Percentiles rank a stretch among this genome's conserved stretches.
Evolutionary conservation across 2,888 invertebrate species (phyloP).

Genomic region (Imbricaverruca yamaguchii): DNA sequence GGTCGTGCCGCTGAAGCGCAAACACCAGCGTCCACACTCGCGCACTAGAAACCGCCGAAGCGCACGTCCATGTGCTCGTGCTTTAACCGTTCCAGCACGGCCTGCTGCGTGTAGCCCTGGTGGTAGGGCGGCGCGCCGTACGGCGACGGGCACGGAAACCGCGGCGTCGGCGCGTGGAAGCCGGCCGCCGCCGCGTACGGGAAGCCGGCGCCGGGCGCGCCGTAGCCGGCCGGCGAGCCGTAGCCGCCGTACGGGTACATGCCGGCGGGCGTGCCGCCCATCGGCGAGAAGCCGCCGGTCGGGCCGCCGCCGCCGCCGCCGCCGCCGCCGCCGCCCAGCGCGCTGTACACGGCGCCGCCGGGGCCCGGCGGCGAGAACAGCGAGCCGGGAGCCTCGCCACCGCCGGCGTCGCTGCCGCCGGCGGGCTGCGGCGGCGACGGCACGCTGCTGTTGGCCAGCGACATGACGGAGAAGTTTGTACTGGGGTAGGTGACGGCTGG

Average conservation of each 20-base stretch:
- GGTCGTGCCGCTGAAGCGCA: not conserved
- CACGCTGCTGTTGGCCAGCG: conserved; percentile 39
- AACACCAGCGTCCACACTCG: not conserved
- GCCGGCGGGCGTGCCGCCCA: conserved; percentile 35
- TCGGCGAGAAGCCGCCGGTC: conserved; percentile 31
- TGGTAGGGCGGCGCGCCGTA: conserved; percentile 41
- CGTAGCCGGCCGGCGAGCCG: conserved; percentile 38
- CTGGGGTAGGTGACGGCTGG: conserved; percentile 36
- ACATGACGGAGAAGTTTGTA: conserved; percentile 41
- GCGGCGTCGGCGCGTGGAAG: conserved; percentile 60
- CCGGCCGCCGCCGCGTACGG: conserved; percentile 38
- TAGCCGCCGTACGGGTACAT: conserved; percentile 34
- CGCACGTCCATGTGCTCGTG: conserved; percentile 33
- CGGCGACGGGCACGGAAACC: conserved; percentile 53
- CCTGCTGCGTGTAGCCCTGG: conserved; percentile 35
- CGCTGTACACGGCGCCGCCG: conserved; percentile 14
- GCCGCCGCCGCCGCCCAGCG: conserved; percentile 14
- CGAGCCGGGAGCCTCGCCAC: not conserved
- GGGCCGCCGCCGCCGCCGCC: conserved; percentile 24
- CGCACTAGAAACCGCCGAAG: conserved; percentile 27
- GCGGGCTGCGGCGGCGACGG: conserved; percentile 38
- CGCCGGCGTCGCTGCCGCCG: conserved; percentile 21
- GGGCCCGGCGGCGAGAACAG: conserved; percentile 26
- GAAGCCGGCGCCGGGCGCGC: conserved; percentile 35
- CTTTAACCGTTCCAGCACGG: conserved; percentile 33